A percentile compares a stretch with the other conserved stretches of the same genome.
These are phyloP conservation scores for Pitangus sulphuratus DNA, from an alignment of 2,797 vertebrate species.

Conservation along the genomic window DNA sequence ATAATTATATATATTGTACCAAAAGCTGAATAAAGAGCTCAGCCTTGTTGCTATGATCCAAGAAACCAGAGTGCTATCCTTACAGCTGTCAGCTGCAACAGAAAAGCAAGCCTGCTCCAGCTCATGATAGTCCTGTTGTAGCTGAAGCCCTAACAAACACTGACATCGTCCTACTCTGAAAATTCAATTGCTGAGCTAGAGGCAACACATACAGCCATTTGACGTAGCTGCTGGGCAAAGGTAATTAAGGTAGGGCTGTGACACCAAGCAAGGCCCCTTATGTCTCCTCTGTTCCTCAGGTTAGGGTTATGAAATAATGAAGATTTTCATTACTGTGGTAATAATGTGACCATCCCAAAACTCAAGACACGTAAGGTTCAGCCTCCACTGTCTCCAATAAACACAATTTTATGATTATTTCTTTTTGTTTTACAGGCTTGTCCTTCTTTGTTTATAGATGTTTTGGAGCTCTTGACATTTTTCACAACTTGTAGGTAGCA, in stretches of 20 bases:
- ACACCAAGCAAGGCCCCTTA: neutral
- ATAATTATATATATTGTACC: neutral
- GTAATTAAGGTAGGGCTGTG: neutral
- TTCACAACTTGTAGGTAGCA: neutral
- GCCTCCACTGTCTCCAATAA: neutral
- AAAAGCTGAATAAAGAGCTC: neutral
- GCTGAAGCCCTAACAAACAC: neutral
- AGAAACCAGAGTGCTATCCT: neutral
- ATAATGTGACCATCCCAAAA: neutral
- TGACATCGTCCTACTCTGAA: accelerated
- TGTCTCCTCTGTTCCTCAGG: neutral
- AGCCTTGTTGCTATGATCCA: neutral
- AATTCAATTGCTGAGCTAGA: neutral
- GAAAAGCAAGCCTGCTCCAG: neutral
- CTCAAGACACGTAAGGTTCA: neutral
- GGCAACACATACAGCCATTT: neutral
- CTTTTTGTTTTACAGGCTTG: neutral
- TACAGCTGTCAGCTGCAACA: neutral
- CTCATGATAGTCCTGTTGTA: neutral
- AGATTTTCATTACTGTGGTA: neutral
- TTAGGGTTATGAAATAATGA: neutral
- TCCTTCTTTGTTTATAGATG: neutral
- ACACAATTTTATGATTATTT: neutral
- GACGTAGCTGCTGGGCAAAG: neutral
- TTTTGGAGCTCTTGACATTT: neutral